phyloP scores from a whole-genome alignment of 2,888 invertebrate species.

The Fragum whitleyi region DNA sequence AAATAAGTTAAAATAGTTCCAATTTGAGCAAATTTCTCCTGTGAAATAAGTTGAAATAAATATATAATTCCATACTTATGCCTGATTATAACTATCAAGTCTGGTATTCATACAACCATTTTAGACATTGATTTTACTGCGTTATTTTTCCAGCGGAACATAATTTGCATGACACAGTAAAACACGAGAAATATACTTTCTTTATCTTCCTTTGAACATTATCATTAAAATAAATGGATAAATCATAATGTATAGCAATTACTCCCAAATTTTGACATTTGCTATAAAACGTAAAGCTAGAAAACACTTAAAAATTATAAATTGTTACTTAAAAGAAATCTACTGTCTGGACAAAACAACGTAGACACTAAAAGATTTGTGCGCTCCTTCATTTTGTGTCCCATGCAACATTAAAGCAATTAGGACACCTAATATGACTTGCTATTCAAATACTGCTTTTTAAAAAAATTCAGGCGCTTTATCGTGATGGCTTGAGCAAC shows the following conservation, averaged over 20 bases:
- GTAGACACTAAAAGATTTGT: no score
- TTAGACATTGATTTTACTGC: conserved; percentile 32
- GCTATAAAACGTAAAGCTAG: conserved; percentile 40
- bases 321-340: conserved; percentile 29
- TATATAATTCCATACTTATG: conserved; percentile 26
- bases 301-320: conserved; percentile 50
- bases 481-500: no score
- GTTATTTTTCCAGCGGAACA: conserved; percentile 37
- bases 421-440: no score
- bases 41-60: conserved; percentile 4
- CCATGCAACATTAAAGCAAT: no score
- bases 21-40: not conserved
- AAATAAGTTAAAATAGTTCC: conserved; percentile 4
- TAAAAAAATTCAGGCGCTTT: no score
- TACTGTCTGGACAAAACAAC: not conserved
- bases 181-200: conserved; percentile 47
- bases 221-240: conserved; percentile 54
- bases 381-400: no score
- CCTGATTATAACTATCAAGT: conserved; percentile 30
- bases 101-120: conserved; percentile 11
- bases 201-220: conserved; percentile 41
- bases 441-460: no score
- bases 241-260: conserved; percentile 42
- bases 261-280: conserved; percentile 38
- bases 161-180: conserved; percentile 46